These are phyloP conservation scores for Brachyhypopomus gauderio DNA, from an alignment of 2,113 vertebrate species.

Conservation along the genomic window DNA sequence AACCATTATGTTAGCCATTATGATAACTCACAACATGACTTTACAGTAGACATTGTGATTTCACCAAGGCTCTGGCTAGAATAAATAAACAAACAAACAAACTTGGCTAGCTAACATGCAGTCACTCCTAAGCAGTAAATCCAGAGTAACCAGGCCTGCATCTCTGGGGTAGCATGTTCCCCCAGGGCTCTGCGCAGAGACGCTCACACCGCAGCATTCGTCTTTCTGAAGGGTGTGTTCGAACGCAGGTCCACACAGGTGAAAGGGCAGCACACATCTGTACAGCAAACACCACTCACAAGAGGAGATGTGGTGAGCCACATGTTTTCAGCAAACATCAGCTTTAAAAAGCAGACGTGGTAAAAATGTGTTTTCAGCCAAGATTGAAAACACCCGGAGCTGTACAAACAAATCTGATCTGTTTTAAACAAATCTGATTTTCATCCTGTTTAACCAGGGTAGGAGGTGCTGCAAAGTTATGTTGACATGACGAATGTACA, in stretches of 20 bases:
- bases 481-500: too few relatives aligned
- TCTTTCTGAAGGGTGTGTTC: slow-evolving; percentile 18
- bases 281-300: not conserved
- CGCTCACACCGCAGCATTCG: not conserved
- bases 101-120: not conserved
- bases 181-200: not conserved
- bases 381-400: too few relatives aligned
- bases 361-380: not conserved
- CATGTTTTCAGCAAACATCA: not conserved
- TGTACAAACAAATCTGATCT: too few relatives aligned
- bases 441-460: too few relatives aligned
- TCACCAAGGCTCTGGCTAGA: not conserved
- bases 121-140: not conserved
- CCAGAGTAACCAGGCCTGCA: not conserved
- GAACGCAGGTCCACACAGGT: not conserved
- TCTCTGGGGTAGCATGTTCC: not conserved
- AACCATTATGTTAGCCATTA: too few relatives aligned
- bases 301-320: not conserved
- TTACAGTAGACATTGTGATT: not conserved
- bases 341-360: not conserved
- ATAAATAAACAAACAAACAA: not conserved
- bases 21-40: too few relatives aligned
- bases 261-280: not conserved
- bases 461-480: too few relatives aligned
- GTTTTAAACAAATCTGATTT: too few relatives aligned